phyloP scores from a whole-genome alignment of 2,888 invertebrate species.

The Tricholauxania praeusta region DNA sequence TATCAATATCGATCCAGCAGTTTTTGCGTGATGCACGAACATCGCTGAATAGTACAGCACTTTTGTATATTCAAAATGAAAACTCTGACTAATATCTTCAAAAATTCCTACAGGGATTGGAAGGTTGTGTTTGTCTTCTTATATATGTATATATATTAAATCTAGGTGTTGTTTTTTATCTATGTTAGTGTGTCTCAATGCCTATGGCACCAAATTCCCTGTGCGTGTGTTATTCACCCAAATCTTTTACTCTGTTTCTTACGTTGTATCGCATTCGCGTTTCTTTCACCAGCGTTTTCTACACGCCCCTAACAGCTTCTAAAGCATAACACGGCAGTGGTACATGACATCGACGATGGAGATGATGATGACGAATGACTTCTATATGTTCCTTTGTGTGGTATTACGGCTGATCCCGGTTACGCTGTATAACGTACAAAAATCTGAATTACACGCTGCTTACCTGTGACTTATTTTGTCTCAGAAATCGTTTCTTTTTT shows the following conservation, averaged over 20 bases:
- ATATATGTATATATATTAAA: too few relatives aligned
- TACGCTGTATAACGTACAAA: conserved; percentile 31
- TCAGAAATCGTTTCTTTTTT: conserved; percentile 21
- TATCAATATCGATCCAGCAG: too few relatives aligned
- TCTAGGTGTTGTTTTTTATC: too few relatives aligned
- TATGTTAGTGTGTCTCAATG: too few relatives aligned
- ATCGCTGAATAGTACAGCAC: too few relatives aligned
- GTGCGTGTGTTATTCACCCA: not conserved
- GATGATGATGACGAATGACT: conserved; percentile 34
- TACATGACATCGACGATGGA: conserved; percentile 19
- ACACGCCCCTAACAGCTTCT: not conserved
- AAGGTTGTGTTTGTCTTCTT: too few relatives aligned
- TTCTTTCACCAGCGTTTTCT: not conserved
- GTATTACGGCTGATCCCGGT: conserved; percentile 24
- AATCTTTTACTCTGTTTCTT: conserved; percentile 1
- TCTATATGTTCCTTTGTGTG: conserved; percentile 17
- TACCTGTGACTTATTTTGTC: conserved; percentile 37
- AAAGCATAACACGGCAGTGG: not conserved
- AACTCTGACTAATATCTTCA: too few relatives aligned
- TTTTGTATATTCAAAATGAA: too few relatives aligned
- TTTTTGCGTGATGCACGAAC: too few relatives aligned
- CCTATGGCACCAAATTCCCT: too few relatives aligned
- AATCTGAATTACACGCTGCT: conserved; percentile 41
- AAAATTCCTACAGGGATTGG: too few relatives aligned
- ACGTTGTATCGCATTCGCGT: not conserved